phyloP scores from a whole-genome alignment of 53 echinoderm and acorn worm genomes.

The Temnopleurus reevesii region DNA sequence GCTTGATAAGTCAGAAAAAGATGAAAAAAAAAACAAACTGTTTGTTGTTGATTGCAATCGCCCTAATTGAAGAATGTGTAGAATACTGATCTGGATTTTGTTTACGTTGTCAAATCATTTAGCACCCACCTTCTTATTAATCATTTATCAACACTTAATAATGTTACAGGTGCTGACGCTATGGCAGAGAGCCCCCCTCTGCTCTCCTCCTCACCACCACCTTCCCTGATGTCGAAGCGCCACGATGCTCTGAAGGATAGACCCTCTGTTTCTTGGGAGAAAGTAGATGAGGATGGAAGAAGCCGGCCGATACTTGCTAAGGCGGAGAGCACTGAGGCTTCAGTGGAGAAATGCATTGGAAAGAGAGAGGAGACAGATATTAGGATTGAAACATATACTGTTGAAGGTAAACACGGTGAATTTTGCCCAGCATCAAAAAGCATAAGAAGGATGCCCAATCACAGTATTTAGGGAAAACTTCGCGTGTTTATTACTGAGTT shows the following conservation, averaged over 20 bases:
- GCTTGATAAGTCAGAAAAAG: no score
- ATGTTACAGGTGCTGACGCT: background rate
- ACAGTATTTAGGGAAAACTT: no score
- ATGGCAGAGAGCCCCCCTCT: conserved; percentile 51
- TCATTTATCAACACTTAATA: no score
- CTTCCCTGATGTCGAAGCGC: background rate
- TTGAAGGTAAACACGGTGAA: conserved; percentile 62
- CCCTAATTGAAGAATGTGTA: no score
- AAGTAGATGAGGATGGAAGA: conserved; percentile 42
- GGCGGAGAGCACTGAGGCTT: conserved; percentile 4
- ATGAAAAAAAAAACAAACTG: no score
- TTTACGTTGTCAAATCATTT: no score
- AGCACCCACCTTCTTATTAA: no score
- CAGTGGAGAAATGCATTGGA: conserved; percentile 14
- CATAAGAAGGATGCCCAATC: no score
- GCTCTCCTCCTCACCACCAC: conserved; percentile 32
- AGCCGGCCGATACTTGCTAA: conserved; percentile 4
- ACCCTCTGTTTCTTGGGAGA: conserved; percentile 21
- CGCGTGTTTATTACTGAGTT: no score
- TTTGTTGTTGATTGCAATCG: no score
- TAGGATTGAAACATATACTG: conserved; percentile 30
- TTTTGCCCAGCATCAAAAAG: no score
- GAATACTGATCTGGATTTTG: no score
- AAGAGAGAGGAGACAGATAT: conserved; percentile 31
- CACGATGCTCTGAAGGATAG: conserved; percentile 7